A percentile compares a stretch with the other conserved stretches of the same genome.
phyloP scores from a whole-genome alignment of 2,113 vertebrate genomes.

The Rallus limicola region DNA sequence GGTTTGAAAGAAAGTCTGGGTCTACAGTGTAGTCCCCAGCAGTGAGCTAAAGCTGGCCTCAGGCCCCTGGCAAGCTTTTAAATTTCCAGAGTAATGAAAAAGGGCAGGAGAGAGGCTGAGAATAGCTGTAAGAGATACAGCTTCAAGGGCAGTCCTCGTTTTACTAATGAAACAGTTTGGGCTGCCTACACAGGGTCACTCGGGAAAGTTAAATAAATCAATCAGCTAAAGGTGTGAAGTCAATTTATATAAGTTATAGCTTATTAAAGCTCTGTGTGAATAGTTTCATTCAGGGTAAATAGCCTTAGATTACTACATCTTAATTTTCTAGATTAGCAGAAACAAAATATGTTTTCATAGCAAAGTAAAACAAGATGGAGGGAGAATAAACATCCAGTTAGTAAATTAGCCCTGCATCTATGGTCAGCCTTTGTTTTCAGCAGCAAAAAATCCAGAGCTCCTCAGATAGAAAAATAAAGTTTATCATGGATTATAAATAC shows the following conservation, averaged over 20 bases:
- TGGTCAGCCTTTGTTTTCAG: not conserved
- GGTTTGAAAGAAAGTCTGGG: not conserved
- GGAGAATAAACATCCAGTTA: constrained; percentile 14
- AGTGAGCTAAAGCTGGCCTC: not conserved
- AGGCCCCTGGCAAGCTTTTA: not conserved
- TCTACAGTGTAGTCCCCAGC: not conserved
- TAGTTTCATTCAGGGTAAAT: constrained; percentile 53
- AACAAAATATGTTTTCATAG: constrained; percentile 61
- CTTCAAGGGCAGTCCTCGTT: not conserved
- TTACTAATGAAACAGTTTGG: constrained; percentile 27
- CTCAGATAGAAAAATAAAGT: not conserved
- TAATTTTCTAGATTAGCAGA: constrained; percentile 53
- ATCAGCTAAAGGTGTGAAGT: constrained; percentile 58
- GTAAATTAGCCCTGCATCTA: not conserved
- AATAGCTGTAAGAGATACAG: not conserved
- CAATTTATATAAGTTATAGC: constrained; percentile 45
- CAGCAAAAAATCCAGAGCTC: not conserved
- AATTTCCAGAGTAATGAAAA: not conserved
- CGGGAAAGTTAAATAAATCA: constrained; percentile 59
- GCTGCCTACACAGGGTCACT: not conserved
- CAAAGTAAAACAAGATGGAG: constrained; percentile 41
- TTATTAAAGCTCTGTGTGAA: constrained; percentile 21
- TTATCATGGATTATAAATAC: not conserved
- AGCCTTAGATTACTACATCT: constrained; percentile 17
- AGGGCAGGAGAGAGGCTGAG: not conserved